phyloP scores from a whole-genome alignment of 2,797 vertebrate genomes.

The Carcharodon carcharias region DNA sequence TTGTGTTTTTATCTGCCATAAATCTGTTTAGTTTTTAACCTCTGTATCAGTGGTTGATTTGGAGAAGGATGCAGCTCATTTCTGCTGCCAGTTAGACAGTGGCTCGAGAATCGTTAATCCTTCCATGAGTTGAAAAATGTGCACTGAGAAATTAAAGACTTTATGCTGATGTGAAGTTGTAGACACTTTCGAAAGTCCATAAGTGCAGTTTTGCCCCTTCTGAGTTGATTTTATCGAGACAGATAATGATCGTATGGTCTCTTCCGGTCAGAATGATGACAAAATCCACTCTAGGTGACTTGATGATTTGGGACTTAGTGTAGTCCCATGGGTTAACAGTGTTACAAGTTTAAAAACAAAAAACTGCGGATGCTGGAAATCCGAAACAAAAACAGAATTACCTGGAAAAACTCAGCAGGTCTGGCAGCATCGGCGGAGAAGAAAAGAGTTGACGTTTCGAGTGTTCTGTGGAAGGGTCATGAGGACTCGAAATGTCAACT shows the following conservation, averaged over 20 bases:
- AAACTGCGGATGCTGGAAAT: too few relatives aligned
- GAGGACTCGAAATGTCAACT: too few relatives aligned
- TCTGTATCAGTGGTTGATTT: background rate
- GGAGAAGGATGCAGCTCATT: background rate
- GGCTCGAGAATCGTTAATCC: background rate
- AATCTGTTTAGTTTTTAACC: background rate
- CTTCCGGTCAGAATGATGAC: background rate
- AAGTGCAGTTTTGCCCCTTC: background rate
- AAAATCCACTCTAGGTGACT: background rate
- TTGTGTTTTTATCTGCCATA: background rate
- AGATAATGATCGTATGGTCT: background rate
- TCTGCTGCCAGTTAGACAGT: background rate
- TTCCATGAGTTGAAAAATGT: background rate
- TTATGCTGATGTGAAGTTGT: background rate
- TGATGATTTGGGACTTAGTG: background rate
- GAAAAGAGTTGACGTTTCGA: too few relatives aligned
- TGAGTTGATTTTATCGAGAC: background rate
- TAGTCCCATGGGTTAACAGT: background rate
- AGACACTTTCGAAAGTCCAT: background rate
- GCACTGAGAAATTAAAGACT: background rate
- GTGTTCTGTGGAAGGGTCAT: too few relatives aligned
- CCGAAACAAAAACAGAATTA: too few relatives aligned
- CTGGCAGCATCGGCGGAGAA: too few relatives aligned
- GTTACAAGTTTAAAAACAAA: background rate
- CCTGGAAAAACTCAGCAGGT: too few relatives aligned